Percentiles rank a stretch among this genome's conserved stretches.
phyloP scores from a whole-genome alignment of 2,797 vertebrate species.

The Podarcis lilfordi region DNA sequence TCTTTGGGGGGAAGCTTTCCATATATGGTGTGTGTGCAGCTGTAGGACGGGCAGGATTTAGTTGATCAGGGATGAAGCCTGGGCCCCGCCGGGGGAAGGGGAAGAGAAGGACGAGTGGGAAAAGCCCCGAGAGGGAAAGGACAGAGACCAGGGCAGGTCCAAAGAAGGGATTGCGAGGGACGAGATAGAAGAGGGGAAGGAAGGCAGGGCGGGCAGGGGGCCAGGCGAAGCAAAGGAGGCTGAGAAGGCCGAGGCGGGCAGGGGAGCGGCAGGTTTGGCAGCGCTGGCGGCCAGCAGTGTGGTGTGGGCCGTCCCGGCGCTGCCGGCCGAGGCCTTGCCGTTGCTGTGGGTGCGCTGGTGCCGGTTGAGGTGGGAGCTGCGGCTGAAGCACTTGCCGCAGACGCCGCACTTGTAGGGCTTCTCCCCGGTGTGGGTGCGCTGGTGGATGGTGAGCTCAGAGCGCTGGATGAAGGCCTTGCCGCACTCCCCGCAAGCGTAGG shows the following conservation, averaged over 20 bases:
- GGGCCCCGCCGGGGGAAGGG: neutral
- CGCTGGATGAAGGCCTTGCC: slow-evolving; percentile 47
- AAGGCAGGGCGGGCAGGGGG: neutral
- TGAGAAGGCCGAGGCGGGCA: neutral
- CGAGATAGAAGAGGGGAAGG: slow-evolving; percentile 33
- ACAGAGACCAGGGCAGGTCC: slow-evolving; percentile 49
- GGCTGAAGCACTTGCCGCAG: slow-evolving; percentile 69
- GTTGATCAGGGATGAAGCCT: slow-evolving; percentile 37
- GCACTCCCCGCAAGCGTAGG: slow-evolving; percentile 39
- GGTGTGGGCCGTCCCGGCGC: neutral
- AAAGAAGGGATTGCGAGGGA: slow-evolving; percentile 19
- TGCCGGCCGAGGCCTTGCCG: slow-evolving; percentile 32
- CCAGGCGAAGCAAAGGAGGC: neutral
- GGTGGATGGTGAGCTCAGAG: slow-evolving; percentile 45
- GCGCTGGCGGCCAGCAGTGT: neutral
- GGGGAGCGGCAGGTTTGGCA: neutral
- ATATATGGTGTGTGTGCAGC: no score
- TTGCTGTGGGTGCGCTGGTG: slow-evolving; percentile 59
- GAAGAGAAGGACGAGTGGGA: slow-evolving; percentile 31
- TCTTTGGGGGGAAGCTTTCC: no score
- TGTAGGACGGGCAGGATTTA: neutral
- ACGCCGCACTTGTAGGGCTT: slow-evolving; percentile 59
- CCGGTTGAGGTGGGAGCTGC: slow-evolving; percentile 64
- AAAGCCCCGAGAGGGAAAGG: slow-evolving; percentile 30
- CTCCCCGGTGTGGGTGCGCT: slow-evolving; percentile 68